Evolutionary conservation across 1,140 invertebrate species (phyloP), one percentile per base, ranked within the genome.

Genomic region (Tenebrio molitor): DNA sequence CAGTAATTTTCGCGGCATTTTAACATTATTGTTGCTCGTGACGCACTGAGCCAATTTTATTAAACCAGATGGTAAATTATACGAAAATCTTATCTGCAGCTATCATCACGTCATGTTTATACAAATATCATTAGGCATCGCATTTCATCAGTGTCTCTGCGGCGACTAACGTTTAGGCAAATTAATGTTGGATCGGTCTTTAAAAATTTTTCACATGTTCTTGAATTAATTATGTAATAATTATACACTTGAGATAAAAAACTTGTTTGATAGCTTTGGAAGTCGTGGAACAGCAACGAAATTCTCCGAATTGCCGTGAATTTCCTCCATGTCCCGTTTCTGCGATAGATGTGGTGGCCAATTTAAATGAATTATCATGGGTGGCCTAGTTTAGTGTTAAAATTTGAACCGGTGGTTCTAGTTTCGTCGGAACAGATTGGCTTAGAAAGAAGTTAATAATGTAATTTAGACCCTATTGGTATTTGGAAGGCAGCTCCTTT

Each of bases 11-110:
- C 23, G 50, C 50, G 50, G 50, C 50, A 58, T 58, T 58, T 25
- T 58, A 58, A 58, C 23, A 58, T 33, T 29, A 15, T 58, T 58
- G 23, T 33, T n/a, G 23, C 50, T 25, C 12, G 15, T 58, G 50
- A 58, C 50, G 50, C 50, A 58, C 50, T 58, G 50, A 58, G 23
- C 21, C 50, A 25, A 58, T 58, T 58, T 58, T 58, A 58, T 50
- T 58, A 58, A 58, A 58, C 44, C 50, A 58, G 50, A 58, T 58
- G 50, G 50, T 14, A 58, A 58, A 25, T 53, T 58, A 58, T 58
- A 25, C 23, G 50, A 58, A 58, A 58, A 58, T 58, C 50, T 58
- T 58, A 58, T 58, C 50, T 21, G 25, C 14, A 58, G 8, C 29
- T 29, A 39, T 58, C 50, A 58, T 58, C 50, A 58, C 50, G 50